Evolutionary conservation across 2,113 vertebrate genomes (phyloP), one percentile per base, ranked within the genome.

Genomic region (Hippopotamus amphibius): DNA sequence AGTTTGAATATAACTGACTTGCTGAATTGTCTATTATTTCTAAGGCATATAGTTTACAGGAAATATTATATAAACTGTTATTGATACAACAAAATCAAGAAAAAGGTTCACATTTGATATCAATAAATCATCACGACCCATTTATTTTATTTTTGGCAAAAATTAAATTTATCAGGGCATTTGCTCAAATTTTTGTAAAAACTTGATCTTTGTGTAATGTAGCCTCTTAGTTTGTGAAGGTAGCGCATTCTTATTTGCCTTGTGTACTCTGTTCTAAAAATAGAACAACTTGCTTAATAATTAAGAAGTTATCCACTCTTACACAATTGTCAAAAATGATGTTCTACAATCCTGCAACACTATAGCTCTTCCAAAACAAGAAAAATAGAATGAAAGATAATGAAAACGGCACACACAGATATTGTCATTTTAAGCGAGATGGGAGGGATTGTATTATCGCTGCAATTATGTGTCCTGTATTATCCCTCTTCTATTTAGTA

Each of bases 121-220:
- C 37, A 37, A 37, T 65, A 90, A 94, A 87, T 94, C 28, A 21
- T 71, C 72, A 63, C 30, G 59, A 85, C 19, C 14, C 17, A 94
- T 3, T 80, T 87, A 83, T 81, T 91, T 92, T 84, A 69, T 50
- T 93, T 91, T 74, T 46, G 81, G 71, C 17, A 93, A 83, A 85
- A 33, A 12, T 63, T 90, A 63, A 79, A 65, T 72, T 89, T 86
- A 41, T n/a, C 48, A 93, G 17, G 33, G 16, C 13, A 13, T 88
- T 96, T 91, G 46, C 85, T 93, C 48, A 71, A 55, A 46, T 76
- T 7, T 33, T 77, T 48, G 16, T 77, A 59, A 55, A 86, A 88
- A 61, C 16, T 41, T 46, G 12, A 41, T 59, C 16, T 77, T 43
- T 79, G 59, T 48, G 37, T 17, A 50, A 76, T 28, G 8, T 66